Conservation (phyloP, 2,797 vertebrate genomes). For the Caiman crocodilus region DNA sequence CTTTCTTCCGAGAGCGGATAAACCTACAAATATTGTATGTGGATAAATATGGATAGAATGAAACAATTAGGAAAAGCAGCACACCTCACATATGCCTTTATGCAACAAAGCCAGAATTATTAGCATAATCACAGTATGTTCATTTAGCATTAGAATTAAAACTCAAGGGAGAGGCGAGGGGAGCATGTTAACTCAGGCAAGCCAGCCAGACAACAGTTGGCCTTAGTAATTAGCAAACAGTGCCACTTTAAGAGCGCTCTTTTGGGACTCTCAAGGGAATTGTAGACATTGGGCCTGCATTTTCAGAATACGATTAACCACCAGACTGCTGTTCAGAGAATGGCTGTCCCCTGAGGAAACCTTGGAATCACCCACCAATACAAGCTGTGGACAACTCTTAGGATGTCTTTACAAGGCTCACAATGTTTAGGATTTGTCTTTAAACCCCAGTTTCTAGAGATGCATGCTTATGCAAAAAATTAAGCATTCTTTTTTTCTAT, state of each 20-base stretch:
- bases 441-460: conserved; percentile 4
- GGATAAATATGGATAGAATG: conserved; percentile 34
- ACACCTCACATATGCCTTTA: conserved; percentile 65
- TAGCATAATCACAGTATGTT: conserved; percentile 78
- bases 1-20: conserved; percentile 25
- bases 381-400: conserved; percentile 2
- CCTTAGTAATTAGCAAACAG: conserved; percentile 73
- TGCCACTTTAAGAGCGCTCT: conserved; percentile 65
- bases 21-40: conserved; percentile 3
- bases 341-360: conserved; percentile 18
- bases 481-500: background rate
- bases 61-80: conserved; percentile 60
- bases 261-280: conserved; percentile 47
- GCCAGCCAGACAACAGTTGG: conserved; percentile 76
- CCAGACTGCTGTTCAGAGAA: conserved; percentile 39
- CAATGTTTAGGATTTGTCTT: background rate
- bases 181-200: conserved; percentile 40
- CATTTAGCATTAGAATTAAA: conserved; percentile 69
- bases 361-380: conserved; percentile 45
- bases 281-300: conserved; percentile 51
- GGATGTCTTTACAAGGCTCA: background rate
- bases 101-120: conserved; percentile 72
- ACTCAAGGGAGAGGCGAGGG: conserved; percentile 45
- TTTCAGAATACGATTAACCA: conserved; percentile 52
- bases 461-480: background rate